These are phyloP conservation scores for Ciconia boyciana DNA, from an alignment of 2,113 vertebrate species.

Conservation along the genomic window DNA sequence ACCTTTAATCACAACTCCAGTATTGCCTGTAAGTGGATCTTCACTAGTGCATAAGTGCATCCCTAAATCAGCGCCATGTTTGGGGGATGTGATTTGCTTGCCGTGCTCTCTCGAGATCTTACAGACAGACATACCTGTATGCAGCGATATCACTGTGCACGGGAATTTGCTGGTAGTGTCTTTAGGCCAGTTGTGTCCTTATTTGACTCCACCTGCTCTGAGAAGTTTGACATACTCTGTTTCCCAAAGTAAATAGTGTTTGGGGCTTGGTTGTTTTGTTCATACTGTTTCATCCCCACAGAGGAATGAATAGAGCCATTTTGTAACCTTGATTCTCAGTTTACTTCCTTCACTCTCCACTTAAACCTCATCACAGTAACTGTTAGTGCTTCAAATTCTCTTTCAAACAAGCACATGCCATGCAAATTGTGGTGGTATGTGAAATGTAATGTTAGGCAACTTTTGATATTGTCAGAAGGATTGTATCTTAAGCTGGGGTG, in stretches of 20 bases:
- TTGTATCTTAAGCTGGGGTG: constrained; percentile 58
- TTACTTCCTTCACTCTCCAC: constrained; percentile 46
- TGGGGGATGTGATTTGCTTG: neutral
- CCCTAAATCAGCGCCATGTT: accelerated
- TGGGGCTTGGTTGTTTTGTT: constrained; percentile 44
- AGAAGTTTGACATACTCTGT: neutral
- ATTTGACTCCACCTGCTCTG: constrained; percentile 30
- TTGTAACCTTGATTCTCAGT: constrained; percentile 51
- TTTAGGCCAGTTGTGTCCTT: neutral
- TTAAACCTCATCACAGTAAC: constrained; percentile 7
- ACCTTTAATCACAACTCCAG: neutral
- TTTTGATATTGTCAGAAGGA: constrained; percentile 48
- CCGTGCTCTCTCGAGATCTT: neutral
- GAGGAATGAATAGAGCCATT: constrained; percentile 33
- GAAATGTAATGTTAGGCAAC: constrained; percentile 36
- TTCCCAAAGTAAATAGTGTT: constrained; percentile 33
- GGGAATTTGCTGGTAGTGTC: neutral
- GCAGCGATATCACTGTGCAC: accelerated
- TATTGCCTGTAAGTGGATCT: neutral
- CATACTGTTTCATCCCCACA: neutral
- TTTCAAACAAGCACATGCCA: constrained; percentile 28
- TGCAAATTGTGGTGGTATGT: constrained; percentile 7
- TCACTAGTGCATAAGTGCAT: neutral
- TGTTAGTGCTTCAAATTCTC: constrained; percentile 7
- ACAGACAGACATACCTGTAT: neutral